Evolutionary conservation across 2,113 vertebrate species (phyloP).

Genomic region (Daubentonia madagascariensis): DNA sequence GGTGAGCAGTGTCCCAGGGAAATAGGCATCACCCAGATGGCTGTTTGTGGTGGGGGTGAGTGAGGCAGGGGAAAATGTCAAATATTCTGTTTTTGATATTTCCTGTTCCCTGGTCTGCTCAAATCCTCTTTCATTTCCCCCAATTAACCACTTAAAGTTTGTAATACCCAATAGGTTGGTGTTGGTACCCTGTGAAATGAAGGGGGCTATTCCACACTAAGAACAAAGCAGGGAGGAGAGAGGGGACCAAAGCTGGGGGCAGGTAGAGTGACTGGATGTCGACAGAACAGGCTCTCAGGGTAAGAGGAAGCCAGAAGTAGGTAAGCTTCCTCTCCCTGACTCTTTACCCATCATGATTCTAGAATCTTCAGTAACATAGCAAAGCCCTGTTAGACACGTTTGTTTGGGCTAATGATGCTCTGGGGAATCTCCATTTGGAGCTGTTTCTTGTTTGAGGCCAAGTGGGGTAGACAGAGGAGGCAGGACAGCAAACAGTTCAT

Average conservation of each 20-base stretch:
- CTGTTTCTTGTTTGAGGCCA: background rate
- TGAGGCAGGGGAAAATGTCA: background rate
- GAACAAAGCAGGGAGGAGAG: background rate
- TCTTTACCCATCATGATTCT: background rate
- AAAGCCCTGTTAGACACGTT: background rate
- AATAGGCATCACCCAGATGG: background rate
- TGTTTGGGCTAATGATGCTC: background rate
- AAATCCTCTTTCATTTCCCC: background rate
- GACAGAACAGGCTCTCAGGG: background rate
- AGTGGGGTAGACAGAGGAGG: background rate
- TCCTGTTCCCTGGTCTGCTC: background rate
- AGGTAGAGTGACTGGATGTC: background rate
- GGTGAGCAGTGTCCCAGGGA: background rate
- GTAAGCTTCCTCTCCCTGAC: background rate
- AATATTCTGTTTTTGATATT: background rate
- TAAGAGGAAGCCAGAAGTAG: background rate
- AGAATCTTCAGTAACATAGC: background rate
- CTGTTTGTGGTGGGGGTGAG: too few relatives aligned
- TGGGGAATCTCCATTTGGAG: background rate
- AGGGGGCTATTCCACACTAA: background rate
- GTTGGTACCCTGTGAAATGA: background rate
- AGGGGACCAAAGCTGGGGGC: background rate
- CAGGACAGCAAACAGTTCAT: background rate
- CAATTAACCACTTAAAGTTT: background rate
- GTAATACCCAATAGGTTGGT: background rate